Evolutionary conservation across 2,888 invertebrate species (phyloP).

Genomic region (Mythimna ferrago): DNA sequence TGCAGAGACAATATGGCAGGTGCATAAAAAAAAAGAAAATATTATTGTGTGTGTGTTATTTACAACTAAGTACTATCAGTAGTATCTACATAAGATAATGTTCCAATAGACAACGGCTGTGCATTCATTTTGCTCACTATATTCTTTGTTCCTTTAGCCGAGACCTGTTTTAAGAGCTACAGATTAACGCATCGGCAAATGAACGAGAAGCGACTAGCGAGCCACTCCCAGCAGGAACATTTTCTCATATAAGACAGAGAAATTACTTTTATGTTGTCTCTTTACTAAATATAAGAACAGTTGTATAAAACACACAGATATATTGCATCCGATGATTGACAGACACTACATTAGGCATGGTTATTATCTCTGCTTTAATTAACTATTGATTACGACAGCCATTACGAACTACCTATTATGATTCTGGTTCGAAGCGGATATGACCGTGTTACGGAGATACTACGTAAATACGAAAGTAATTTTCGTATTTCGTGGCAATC

Average conservation of each 20-base stretch:
- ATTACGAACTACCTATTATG: neutral
- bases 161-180: neutral
- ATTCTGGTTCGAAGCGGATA: slow-evolving; percentile 7
- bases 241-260: neutral
- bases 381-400: slow-evolving; percentile 17
- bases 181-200: neutral
- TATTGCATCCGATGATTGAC: neutral
- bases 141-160: slow-evolving; percentile 13
- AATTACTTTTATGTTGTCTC: too few relatives aligned
- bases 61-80: neutral
- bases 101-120: neutral
- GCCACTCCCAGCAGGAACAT: neutral
- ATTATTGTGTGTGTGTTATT: too few relatives aligned
- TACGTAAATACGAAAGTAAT: too few relatives aligned
- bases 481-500: slow-evolving; percentile 6
- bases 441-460: neutral
- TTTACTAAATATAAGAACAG: neutral
- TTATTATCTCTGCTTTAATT: slow-evolving; percentile 16
- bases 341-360: neutral
- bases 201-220: neutral
- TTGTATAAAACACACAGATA: neutral
- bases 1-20: too few relatives aligned
- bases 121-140: neutral
- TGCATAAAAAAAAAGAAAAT: too few relatives aligned
- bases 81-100: neutral